Conservation (phyloP, 2,113 vertebrate genomes). For the Halichoeres trimaculatus region DNA sequence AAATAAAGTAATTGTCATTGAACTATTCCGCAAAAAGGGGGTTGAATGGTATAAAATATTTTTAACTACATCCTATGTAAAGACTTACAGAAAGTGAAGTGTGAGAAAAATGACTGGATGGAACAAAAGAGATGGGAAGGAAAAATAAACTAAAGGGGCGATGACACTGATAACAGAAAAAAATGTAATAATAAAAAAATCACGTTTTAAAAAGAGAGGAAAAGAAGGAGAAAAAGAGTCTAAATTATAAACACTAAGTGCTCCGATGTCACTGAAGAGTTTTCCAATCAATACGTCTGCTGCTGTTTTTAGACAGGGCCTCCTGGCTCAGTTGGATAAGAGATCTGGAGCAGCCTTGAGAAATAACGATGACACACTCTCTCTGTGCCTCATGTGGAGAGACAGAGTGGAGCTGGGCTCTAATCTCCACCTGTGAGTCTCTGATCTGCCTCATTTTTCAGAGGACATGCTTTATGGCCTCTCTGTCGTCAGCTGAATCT, state of each 20-base stretch:
- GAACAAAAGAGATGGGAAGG: too few relatives aligned
- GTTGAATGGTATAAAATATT: too few relatives aligned
- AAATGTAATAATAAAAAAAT: too few relatives aligned
- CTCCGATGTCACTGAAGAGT: constrained; percentile 61
- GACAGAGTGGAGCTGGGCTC: constrained; percentile 36
- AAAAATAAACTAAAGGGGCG: too few relatives aligned
- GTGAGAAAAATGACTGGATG: too few relatives aligned
- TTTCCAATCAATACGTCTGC: constrained; percentile 61
- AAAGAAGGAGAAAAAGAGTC: constrained; percentile 45
- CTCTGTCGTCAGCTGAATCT: constrained; percentile 47
- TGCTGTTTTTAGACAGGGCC: constrained; percentile 57
- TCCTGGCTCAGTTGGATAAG: constrained; percentile 41
- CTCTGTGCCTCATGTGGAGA: constrained; percentile 26
- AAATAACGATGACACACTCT: constrained; percentile 47
- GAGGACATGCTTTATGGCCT: constrained; percentile 30
- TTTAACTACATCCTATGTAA: too few relatives aligned
- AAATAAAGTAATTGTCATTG: too few relatives aligned
- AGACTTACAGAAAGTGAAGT: too few relatives aligned
- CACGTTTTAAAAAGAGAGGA: neutral
- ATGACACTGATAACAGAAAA: too few relatives aligned
- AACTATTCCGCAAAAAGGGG: too few relatives aligned
- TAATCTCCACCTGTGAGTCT: constrained; percentile 52
- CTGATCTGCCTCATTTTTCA: constrained; percentile 32
- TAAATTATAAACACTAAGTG: constrained; percentile 51
- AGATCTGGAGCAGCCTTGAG: constrained; percentile 37